Evolutionary conservation across 2,888 invertebrate species (phyloP), one percentile per base, ranked within the genome.

Genomic region (Achlya flavicornis): DNA sequence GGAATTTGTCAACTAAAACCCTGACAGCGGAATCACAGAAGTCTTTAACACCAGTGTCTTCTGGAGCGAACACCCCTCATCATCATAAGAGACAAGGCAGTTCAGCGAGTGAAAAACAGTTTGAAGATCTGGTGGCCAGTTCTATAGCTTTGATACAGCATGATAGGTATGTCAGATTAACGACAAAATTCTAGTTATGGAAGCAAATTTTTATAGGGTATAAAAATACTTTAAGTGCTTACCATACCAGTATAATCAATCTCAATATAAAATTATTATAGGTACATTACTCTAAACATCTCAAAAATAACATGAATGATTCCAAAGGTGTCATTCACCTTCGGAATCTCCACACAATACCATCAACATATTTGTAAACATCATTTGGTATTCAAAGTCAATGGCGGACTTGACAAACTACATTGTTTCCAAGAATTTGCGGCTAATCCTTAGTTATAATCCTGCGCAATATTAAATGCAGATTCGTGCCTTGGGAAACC

Each of bases 141-240:
- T 96, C 96, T 38, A 95, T 96, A 63, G 96, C 96, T 12, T 89
- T 96, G 63, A 96, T 97, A 75, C 96, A 96, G 78, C 95, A 96
- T 86, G 95, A 96, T 75, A 92, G 95, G 95, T 95, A 75, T 86
- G 85, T 72, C 58, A 3, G 53, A 48, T 4, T 43, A 14, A 14
- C 14, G 43, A 3, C 8, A 38, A 38, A 5, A 38, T 8, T 7
- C 38, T n/a, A n/a, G n/a, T n/a, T n/a, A n/a, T n/a, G n/a, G n/a
- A 4, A 7, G 6, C 8, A 38, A 7, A 38, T 38, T 26, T 26
- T 1, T 26, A 26, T 26, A 1, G 2, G 26, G 26, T 26, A 26
- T 26, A 26, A 26, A 26, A 26, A 1, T 26, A 26, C 26, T 26
- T 26, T 26, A 12, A 41, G 41, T 41, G 6, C 41, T 41, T 41